phyloP scores from a whole-genome alignment of 2,113 vertebrate genomes.

The Telmatochromis bifrenatus region DNA sequence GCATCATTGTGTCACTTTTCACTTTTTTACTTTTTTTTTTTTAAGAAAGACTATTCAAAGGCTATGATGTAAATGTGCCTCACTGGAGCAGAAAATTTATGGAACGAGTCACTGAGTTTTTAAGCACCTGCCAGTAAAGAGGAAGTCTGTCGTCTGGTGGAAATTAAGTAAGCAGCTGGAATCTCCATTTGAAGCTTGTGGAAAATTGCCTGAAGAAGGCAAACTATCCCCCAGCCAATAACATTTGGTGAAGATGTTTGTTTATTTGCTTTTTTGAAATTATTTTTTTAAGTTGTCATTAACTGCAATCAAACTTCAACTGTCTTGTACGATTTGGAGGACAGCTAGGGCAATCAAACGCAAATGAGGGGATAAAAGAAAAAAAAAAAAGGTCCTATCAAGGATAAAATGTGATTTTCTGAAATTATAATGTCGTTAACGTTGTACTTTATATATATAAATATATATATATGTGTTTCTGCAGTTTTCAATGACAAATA shows the following conservation, averaged over 20 bases:
- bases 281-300: conserved; percentile 22
- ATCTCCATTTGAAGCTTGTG: neutral
- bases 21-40: neutral
- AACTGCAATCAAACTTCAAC: conserved; percentile 23
- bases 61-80: conserved; percentile 32
- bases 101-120: neutral
- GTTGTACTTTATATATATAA: conserved; percentile 51
- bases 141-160: neutral
- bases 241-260: neutral
- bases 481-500: conserved; percentile 55
- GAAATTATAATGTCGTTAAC: conserved; percentile 54
- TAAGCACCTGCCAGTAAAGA: conserved; percentile 2
- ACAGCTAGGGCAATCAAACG: conserved; percentile 11
- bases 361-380: neutral
- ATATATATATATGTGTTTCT: conserved; percentile 50
- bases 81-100: conserved; percentile 14
- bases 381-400: neutral
- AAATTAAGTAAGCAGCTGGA: conserved; percentile 1
- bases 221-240: neutral
- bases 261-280: neutral
- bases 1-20: conserved; percentile 1
- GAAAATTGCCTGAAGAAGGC: neutral
- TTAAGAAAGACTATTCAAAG: neutral
- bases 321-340: conserved; percentile 9
- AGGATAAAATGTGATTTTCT: conserved; percentile 46